These are phyloP conservation scores for Xestia rhomboidea DNA, from an alignment of 2,888 invertebrate species.

Conservation along the genomic window DNA sequence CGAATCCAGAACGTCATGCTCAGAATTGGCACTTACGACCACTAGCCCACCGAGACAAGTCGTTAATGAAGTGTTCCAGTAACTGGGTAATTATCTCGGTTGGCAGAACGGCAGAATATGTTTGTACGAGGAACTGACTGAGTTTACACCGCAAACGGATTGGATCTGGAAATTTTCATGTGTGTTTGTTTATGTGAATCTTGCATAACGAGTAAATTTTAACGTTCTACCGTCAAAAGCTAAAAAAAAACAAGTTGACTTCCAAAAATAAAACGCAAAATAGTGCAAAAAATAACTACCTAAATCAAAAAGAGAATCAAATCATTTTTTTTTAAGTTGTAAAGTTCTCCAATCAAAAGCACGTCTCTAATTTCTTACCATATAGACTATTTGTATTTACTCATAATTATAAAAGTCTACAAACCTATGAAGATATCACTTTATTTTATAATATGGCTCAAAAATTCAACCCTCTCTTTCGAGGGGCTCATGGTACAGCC, in stretches of 20 bases:
- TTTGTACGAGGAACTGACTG: slow-evolving; percentile 21
- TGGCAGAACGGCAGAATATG: slow-evolving; percentile 25
- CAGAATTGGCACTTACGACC: no score
- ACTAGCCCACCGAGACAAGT: not conserved
- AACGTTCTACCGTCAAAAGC: no score
- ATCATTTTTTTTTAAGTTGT: not conserved
- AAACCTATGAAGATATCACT: not conserved
- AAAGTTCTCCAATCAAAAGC: not conserved
- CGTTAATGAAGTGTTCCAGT: slow-evolving; percentile 49
- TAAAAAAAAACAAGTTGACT: not conserved
- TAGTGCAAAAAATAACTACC: not conserved
- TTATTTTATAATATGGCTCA: not conserved
- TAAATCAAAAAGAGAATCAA: not conserved
- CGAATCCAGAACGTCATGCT: no score
- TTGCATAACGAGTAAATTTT: not conserved
- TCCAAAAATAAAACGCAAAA: not conserved
- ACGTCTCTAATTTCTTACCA: not conserved
- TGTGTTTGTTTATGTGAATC: not conserved
- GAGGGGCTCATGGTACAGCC: not conserved
- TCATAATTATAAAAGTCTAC: no score
- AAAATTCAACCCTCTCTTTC: not conserved
- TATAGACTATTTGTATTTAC: not conserved
- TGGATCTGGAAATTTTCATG: no score
- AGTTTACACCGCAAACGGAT: slow-evolving; percentile 10
- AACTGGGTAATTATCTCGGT: slow-evolving; percentile 53